Evolutionary conservation across 2,888 invertebrate genomes (phyloP).

Genomic region (Fissipunctia ypsillon): DNA sequence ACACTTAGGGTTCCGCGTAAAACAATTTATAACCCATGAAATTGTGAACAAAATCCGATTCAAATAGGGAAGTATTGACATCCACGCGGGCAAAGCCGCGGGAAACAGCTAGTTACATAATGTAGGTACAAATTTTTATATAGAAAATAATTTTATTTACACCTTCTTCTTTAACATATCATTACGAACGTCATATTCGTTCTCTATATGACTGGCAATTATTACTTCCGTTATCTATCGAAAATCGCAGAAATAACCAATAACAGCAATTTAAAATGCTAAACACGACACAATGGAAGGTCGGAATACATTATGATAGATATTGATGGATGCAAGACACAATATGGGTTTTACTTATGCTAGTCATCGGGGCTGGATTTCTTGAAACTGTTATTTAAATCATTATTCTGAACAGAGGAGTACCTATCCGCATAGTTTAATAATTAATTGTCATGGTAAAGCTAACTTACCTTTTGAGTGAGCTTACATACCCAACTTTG

Average conservation of each 20-base stretch:
- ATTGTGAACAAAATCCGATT: too few relatives aligned
- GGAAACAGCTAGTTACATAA: too few relatives aligned
- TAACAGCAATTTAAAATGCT: slow-evolving; percentile 35
- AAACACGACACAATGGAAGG: slow-evolving; percentile 30
- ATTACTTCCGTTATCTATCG: slow-evolving; percentile 1
- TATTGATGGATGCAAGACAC: slow-evolving; percentile 42
- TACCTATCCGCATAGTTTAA: background rate
- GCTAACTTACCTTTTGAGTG: too few relatives aligned
- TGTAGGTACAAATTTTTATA: too few relatives aligned
- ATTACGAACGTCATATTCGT: background rate
- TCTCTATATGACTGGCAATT: background rate
- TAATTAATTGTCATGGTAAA: background rate
- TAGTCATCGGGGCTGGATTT: slow-evolving; percentile 34
- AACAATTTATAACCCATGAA: too few relatives aligned
- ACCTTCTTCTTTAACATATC: background rate
- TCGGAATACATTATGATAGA: slow-evolving; percentile 42
- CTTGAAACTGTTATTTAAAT: slow-evolving; percentile 30
- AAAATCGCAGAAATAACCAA: slow-evolving; percentile 32
- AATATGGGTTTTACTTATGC: slow-evolving; percentile 41
- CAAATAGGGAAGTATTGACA: too few relatives aligned
- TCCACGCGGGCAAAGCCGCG: too few relatives aligned
- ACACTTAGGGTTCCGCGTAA: too few relatives aligned
- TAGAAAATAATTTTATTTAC: background rate
- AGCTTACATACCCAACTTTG: background rate
- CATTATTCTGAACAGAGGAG: slow-evolving; percentile 26